These are phyloP conservation scores for Chrysomallon squamiferum DNA, from an alignment of 1,140 invertebrate genomes.

Conservation along the genomic window DNA sequence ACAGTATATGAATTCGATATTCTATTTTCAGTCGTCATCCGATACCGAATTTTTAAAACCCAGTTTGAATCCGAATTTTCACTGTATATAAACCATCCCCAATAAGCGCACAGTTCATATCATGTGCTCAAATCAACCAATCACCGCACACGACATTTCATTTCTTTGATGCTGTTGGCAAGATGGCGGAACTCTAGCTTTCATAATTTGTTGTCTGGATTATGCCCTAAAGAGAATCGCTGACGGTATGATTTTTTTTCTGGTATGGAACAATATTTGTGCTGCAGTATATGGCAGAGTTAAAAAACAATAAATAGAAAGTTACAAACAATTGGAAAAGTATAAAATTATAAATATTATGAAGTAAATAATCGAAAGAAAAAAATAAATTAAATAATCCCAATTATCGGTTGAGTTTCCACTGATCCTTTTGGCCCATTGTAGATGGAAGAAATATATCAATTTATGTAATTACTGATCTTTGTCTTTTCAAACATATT, in stretches of 20 bases:
- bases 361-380: no score
- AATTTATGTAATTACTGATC: background rate
- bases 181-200: slow-evolving; percentile 13
- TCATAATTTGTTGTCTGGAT: background rate
- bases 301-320: background rate
- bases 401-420: no score
- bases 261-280: background rate
- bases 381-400: no score
- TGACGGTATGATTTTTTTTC: background rate
- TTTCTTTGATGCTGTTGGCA: slow-evolving; percentile 7
- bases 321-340: no score
- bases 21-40: no score
- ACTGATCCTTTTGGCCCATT: no score
- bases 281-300: background rate
- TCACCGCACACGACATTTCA: slow-evolving; percentile 9
- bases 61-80: no score
- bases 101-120: slow-evolving; percentile 20
- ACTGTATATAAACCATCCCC: background rate
- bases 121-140: slow-evolving; percentile 25
- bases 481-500: background rate
- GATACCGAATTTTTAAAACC: no score
- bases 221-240: background rate
- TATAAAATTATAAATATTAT: no score
- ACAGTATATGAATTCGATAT: no score
- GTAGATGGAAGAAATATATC: background rate